Conservation (phyloP, 2,888 invertebrate species). For the Drosophila ustulata region DNA sequence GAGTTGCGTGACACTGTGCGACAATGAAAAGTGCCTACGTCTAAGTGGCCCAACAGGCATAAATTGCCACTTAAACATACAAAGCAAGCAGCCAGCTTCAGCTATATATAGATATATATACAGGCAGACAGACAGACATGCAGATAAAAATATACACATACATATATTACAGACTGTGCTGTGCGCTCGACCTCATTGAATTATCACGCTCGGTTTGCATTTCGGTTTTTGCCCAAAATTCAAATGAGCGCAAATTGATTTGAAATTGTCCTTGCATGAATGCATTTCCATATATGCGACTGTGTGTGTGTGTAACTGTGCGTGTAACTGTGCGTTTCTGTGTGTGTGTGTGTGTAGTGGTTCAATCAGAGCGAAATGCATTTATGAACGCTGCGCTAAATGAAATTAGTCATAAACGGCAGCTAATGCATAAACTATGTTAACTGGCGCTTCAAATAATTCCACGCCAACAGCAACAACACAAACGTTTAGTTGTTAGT, state of each 20-base stretch:
- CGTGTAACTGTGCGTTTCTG: neutral
- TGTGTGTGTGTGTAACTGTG: slow-evolving; percentile 11
- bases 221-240: slow-evolving; percentile 62
- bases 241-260: slow-evolving; percentile 72
- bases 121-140: neutral
- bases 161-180: slow-evolving; percentile 17
- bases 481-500: neutral
- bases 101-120: slow-evolving; percentile 4
- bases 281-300: slow-evolving; percentile 23
- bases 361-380: slow-evolving; percentile 35
- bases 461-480: neutral
- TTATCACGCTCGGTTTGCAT: slow-evolving; percentile 73
- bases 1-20: slow-evolving; percentile 6
- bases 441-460: slow-evolving; percentile 29
- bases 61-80: slow-evolving; percentile 27
- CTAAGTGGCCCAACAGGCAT: slow-evolving; percentile 18
- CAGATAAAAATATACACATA: slow-evolving; percentile 1
- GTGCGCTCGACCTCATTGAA: slow-evolving; percentile 67
- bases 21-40: slow-evolving; percentile 6
- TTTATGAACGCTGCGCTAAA: slow-evolving; percentile 40
- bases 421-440: slow-evolving; percentile 55
- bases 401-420: slow-evolving; percentile 51
- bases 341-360: slow-evolving; percentile 8
- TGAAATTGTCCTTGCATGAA: slow-evolving; percentile 59
- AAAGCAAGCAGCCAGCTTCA: slow-evolving; percentile 11